Evolutionary conservation across 2,888 invertebrate species (phyloP).

Genomic region (Anorthoa munda): DNA sequence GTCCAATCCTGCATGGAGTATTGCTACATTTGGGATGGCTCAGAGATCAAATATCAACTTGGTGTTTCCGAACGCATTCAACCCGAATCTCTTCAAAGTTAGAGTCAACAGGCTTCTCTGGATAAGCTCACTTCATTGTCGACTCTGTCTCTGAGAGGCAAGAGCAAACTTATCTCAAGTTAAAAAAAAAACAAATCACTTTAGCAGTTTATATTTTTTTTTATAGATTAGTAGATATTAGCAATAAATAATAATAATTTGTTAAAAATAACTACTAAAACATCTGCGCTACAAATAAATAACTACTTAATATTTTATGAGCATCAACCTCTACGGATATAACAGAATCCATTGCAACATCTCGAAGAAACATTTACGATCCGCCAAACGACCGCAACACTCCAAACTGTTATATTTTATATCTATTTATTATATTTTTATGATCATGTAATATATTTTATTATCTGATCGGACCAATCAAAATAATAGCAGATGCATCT

Average conservation of each 20-base stretch:
- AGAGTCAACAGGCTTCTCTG: too few relatives aligned
- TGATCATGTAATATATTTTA: constrained; percentile 39
- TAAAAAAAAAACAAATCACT: too few relatives aligned
- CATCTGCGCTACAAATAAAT: constrained; percentile 15
- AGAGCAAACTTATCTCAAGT: too few relatives aligned
- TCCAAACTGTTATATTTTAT: constrained; percentile 15
- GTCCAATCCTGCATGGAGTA: too few relatives aligned
- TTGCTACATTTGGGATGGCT: too few relatives aligned
- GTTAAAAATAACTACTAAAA: neutral
- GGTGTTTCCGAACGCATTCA: too few relatives aligned
- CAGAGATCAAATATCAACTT: too few relatives aligned
- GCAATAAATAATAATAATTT: neutral
- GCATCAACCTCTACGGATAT: constrained; percentile 4
- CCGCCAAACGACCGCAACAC: constrained; percentile 34
- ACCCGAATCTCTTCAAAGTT: too few relatives aligned
- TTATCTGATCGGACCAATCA: constrained; percentile 10
- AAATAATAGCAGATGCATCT: constrained; percentile 5
- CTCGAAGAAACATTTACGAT: constrained; percentile 42
- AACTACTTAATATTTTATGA: neutral
- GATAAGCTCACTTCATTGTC: too few relatives aligned
- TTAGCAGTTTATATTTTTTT: too few relatives aligned
- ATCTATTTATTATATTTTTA: constrained; percentile 28
- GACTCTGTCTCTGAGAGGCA: too few relatives aligned
- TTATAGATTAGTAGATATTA: too few relatives aligned
- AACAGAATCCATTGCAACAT: constrained; percentile 17